Evolutionary conservation across 2,888 invertebrate genomes (phyloP), one percentile per base, ranked within the genome.

Genomic region (Acrobasis suavella): DNA sequence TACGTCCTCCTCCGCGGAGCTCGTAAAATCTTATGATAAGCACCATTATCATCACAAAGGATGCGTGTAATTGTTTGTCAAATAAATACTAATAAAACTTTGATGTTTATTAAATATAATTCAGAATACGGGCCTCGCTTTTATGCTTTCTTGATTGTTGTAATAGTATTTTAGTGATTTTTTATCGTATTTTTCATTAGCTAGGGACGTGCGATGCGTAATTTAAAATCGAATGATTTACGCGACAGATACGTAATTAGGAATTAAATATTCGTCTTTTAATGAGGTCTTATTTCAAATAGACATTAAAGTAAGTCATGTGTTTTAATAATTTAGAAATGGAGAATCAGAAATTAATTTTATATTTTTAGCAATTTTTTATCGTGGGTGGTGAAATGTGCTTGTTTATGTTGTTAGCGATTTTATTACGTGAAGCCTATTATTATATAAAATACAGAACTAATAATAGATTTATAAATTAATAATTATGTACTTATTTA

Each of bases 61-160:
- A 86, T 83, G 84, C 89, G 84, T 88, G 87, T 91, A 89, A 91
- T 91, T 92, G 90, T 91, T 91, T 91, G 91, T 92, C 91, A 91
- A 90, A 92, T 92, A 91, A 92, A 91, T 91, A 89, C 77, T 87
- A 91, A 90, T 90, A 91, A 91, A 90, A 86, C 77, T 82, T 85
- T 82, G 84, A 88, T 87, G 87, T 91, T 90, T 91, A 91, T 91
- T 90, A 90, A 91, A 89, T 88, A 89, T 87, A 87, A 88, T 84
- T 84, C 83, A 74, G 72, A 82, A 85, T 83, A 82, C 42, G 77
- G 76, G 75, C 75, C 71, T 65, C 56, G 66, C 76, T 77, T 82
- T 84, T 85, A 83, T 78, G 78, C 74, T 71, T 72, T 72, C 71
- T 78, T 80, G 81, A 82, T 80, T 81, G 79, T 83, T 77, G 76